Conservation (phyloP, 2,888 invertebrate genomes). For the Coelopa pilipes region DNA sequence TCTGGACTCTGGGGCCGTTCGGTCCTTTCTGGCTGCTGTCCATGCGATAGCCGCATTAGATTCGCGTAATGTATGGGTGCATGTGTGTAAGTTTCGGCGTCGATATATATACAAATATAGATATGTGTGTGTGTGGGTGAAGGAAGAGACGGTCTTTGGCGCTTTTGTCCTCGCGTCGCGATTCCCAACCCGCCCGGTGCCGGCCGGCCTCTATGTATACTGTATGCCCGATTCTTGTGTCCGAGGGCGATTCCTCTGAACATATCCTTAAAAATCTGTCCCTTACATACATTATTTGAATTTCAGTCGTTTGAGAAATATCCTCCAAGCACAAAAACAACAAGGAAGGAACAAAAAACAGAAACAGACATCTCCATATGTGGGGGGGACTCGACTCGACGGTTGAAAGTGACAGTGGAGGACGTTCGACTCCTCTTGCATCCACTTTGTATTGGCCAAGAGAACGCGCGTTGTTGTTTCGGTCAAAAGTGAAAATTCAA, state of each 20-base stretch:
- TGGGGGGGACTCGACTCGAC: background rate
- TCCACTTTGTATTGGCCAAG: too few species aligned
- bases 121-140: too few species aligned
- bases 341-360: constrained; percentile 2
- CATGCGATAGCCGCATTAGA: constrained; percentile 33
- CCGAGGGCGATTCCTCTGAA: constrained; percentile 21
- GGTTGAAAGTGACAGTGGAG: background rate
- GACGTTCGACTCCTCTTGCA: too few species aligned
- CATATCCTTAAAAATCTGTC: constrained; percentile 32
- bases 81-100: too few species aligned
- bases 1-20: background rate
- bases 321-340: too few species aligned
- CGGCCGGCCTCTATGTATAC: background rate
- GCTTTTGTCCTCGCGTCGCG: too few species aligned
- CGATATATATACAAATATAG: too few species aligned
- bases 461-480: too few species aligned
- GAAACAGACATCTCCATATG: background rate
- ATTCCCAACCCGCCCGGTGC: background rate
- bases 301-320: constrained; percentile 25
- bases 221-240: constrained; percentile 4
- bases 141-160: too few species aligned
- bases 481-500: too few species aligned
- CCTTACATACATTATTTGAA: constrained; percentile 16
- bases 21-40: constrained; percentile 32
- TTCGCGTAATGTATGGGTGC: constrained; percentile 23